These are phyloP conservation scores for Watsonalla binaria DNA, from an alignment of 2,888 invertebrate genomes.

Conservation along the genomic window DNA sequence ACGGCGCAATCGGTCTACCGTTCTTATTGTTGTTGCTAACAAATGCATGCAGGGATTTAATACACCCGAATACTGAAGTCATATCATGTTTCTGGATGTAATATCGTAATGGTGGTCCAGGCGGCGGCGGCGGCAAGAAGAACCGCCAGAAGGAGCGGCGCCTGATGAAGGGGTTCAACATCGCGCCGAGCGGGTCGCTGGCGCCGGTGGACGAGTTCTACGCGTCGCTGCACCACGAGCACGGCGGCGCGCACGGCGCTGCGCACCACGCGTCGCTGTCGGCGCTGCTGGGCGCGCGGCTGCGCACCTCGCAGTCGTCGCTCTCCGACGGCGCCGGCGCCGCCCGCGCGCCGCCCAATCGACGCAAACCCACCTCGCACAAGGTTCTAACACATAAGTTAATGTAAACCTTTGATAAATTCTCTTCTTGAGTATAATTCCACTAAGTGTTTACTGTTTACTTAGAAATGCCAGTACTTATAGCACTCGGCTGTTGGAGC, in stretches of 20 bases:
- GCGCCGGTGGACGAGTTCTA: conserved; percentile 89
- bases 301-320: conserved; percentile 62
- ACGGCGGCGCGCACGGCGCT: conserved; percentile 51
- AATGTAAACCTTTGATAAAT: too few relatives aligned
- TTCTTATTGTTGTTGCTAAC: too few relatives aligned
- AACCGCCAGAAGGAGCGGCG: conserved; percentile 95
- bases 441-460: too few relatives aligned
- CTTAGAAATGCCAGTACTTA: too few relatives aligned
- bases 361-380: conserved; percentile 76
- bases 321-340: conserved; percentile 51
- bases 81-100: too few relatives aligned
- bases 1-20: too few relatives aligned
- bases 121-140: conserved; percentile 93
- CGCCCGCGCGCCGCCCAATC: conserved; percentile 15
- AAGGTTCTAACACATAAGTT: conserved; percentile 44
- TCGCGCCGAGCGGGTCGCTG: conserved; percentile 83
- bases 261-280: conserved; percentile 78
- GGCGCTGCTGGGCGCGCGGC: conserved; percentile 82
- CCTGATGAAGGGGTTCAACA: conserved; percentile 95
- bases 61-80: too few relatives aligned
- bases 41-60: too few relatives aligned
- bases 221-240: conserved; percentile 84
- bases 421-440: too few relatives aligned
- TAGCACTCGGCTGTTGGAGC: too few relatives aligned
- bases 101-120: conserved; percentile 20